Percentiles rank a stretch among this genome's conserved stretches.
Evolutionary conservation across 2,888 invertebrate genomes (phyloP).

Genomic region (Chrysolina haemoptera): DNA sequence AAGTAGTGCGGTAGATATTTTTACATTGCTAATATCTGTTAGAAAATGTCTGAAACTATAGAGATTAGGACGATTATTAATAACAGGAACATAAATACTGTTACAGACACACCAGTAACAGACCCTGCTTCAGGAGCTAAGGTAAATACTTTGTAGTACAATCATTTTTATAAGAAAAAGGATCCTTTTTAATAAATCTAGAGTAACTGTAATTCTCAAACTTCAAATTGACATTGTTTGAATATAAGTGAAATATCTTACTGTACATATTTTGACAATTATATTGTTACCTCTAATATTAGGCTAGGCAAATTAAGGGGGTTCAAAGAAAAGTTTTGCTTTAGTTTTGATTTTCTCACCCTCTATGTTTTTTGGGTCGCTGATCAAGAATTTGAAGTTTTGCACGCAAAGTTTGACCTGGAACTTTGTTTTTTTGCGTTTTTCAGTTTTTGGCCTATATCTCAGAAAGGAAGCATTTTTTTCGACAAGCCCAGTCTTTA

Average conservation of each 20-base stretch:
- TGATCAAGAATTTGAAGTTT: background rate
- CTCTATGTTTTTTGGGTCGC: background rate
- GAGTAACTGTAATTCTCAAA: background rate
- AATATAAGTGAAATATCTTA: background rate
- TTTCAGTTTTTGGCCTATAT: too few species aligned
- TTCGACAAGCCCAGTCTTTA: too few species aligned
- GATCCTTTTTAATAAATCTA: constrained; percentile 13
- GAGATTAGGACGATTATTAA: constrained; percentile 67
- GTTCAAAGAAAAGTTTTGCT: background rate
- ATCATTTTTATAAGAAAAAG: constrained; percentile 18
- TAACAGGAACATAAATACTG: constrained; percentile 71
- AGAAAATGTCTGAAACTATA: constrained; percentile 66
- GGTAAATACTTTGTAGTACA: constrained; percentile 63
- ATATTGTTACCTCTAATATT: background rate
- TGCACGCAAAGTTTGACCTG: background rate
- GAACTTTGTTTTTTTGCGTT: background rate
- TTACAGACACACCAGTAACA: constrained; percentile 83
- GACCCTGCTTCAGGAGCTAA: constrained; percentile 80
- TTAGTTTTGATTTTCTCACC: background rate
- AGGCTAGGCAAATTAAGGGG: background rate
- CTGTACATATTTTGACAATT: constrained; percentile 1
- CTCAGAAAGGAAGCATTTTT: too few species aligned
- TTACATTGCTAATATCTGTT: constrained; percentile 6
- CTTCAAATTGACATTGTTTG: background rate
- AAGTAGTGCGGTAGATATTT: constrained; percentile 26